These are phyloP conservation scores for Notodonta ziczac DNA, from an alignment of 2,888 invertebrate species.

Conservation along the genomic window DNA sequence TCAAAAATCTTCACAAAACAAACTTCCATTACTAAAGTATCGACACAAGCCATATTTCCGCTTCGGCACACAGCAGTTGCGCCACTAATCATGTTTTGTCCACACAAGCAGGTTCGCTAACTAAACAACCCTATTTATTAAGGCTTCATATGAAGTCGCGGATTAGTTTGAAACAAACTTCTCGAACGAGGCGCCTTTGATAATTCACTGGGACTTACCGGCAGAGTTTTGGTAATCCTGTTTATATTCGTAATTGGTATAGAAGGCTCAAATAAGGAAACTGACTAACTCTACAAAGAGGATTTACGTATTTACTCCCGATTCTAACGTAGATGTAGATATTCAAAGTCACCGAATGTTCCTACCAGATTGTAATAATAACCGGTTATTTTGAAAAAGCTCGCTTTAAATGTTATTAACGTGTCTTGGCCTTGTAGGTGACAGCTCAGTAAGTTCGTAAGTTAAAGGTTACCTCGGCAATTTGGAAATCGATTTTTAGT, in stretches of 20 bases:
- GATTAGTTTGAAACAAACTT: conserved; percentile 45
- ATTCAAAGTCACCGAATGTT: too few species aligned
- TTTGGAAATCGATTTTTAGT: too few species aligned
- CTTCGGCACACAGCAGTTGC: not conserved
- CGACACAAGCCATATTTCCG: not conserved
- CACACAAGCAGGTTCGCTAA: conserved; percentile 23
- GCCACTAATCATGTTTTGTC: conserved; percentile 25
- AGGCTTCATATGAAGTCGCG: conserved; percentile 22
- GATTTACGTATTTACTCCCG: too few species aligned
- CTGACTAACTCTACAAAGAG: not conserved
- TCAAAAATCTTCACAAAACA: not conserved
- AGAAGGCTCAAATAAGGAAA: not conserved
- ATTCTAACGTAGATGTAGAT: too few species aligned
- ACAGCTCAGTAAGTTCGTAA: too few species aligned
- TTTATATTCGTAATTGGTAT: conserved; percentile 8
- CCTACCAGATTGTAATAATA: too few species aligned
- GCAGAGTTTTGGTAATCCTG: conserved; percentile 25
- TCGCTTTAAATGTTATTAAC: too few species aligned
- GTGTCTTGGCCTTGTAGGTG: too few species aligned
- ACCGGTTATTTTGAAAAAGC: too few species aligned
- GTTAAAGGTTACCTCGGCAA: too few species aligned
- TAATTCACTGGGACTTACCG: conserved; percentile 22
- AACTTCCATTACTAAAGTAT: not conserved
- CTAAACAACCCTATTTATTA: conserved; percentile 28
- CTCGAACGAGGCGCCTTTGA: conserved; percentile 13